Conservation (phyloP, 37 sponge, comb jelly and placozoan species). For the Chondrosia reniformis region DNA sequence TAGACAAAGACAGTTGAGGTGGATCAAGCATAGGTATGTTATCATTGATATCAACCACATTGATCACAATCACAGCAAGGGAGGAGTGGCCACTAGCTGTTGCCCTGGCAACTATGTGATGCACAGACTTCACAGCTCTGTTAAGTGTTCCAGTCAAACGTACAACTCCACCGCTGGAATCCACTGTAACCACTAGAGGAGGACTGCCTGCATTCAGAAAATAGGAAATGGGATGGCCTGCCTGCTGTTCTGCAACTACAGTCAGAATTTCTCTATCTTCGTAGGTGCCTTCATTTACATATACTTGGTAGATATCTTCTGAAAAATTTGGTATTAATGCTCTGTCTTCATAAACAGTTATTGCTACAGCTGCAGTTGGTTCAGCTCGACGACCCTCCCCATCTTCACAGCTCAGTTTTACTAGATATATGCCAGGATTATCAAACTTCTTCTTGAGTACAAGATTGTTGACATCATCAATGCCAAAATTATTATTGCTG, state of each 20-base stretch:
- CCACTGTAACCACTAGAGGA: neutral
- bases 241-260: neutral
- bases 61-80: constrained; percentile 8
- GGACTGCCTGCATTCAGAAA: neutral
- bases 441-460: constrained; percentile 22
- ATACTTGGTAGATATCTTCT: neutral
- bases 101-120: neutral
- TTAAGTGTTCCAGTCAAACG: neutral
- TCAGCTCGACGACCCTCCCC: neutral
- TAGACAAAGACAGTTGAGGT: neutral
- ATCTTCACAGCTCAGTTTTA: neutral
- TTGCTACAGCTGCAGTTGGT: neutral
- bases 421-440: neutral
- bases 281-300: neutral
- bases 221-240: neutral
- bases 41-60: constrained; percentile 27
- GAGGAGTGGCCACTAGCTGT: constrained; percentile 22
- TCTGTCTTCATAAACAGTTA: constrained; percentile 10
- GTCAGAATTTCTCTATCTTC: neutral
- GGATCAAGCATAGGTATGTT: constrained; percentile 34
- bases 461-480: constrained; percentile 26
- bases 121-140: neutral
- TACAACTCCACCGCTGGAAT: neutral
- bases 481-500: constrained; percentile 25
- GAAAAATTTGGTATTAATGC: constrained; percentile 4